Base-by-base conservation (phyloP, 1,140 invertebrate species). In the Aradophagus sp. region DNA sequence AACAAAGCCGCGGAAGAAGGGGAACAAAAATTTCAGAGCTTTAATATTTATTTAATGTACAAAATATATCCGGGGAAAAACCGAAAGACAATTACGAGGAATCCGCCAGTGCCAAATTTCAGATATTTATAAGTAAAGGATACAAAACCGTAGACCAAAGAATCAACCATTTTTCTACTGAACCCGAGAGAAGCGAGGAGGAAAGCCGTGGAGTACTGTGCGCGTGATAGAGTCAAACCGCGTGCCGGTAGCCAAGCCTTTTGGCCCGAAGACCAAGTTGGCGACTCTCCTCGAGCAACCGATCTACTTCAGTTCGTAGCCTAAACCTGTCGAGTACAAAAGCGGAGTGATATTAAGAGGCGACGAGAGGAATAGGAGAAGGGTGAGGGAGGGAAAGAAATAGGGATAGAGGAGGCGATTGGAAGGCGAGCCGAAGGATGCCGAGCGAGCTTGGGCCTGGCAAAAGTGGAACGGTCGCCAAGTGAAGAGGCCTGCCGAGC, bases 311-410 rank as follows among this genome's bases (percentile, higher is more conserved):
- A 84, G 73, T 84, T 81, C 77, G 82, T 83, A 85, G 83, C 84
- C 84, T 86, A 86, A 85, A 85, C 84, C 84, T 86, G 84, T 82
- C 79, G 79, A 86, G 84, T 86, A 86, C 84, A 86, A 85, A 85
- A 79, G 27, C 36, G 59, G 42, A 67, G 63, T 72, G 68, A 69
- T 75, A 68, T 62, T 66, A 41, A 29, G 10, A 10, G 10, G 45
- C 36, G 19, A 15, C 26, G 27, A 19, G 20, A 10, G 29, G 8
- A 20, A 12, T 5, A 8, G 4, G 20, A 23, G 20, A 8, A 8
- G 20, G 20, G 20, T 8, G 20, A 8, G 4, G 20, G 20, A 8
- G 4, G 20, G 8, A 23, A 23, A 23, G 20, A 23, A 23, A 8
- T 4, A 8, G 8, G 8, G 20, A 8, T 23, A 23, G 20, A 8